phyloP scores from a whole-genome alignment of 2,888 invertebrate species.

The Caenorhabditis afra region DNA sequence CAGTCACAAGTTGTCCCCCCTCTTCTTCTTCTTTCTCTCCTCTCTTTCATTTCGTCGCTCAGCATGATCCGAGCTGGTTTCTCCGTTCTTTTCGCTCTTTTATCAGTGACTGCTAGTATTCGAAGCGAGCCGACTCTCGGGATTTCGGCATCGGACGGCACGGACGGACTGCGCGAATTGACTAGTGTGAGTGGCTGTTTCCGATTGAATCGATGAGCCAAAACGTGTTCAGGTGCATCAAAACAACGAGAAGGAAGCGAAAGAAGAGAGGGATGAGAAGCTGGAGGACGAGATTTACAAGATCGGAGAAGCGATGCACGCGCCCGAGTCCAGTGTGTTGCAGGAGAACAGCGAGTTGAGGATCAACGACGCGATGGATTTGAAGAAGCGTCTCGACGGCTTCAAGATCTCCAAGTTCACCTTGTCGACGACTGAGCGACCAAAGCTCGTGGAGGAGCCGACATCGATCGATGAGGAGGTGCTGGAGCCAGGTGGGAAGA shows the following conservation, averaged over 20 bases:
- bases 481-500: constrained; percentile 14
- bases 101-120: background rate
- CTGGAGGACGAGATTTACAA: constrained; percentile 23
- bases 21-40: constrained; percentile 1
- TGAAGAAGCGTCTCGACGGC: constrained; percentile 19
- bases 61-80: constrained; percentile 17
- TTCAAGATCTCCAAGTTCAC: constrained; percentile 2
- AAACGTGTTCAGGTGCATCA: constrained; percentile 6
- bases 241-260: background rate
- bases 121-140: background rate
- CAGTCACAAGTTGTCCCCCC: constrained; percentile 33
- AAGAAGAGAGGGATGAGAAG: constrained; percentile 20
- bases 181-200: background rate
- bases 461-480: constrained; percentile 7
- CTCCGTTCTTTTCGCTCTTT: constrained; percentile 2
- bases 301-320: constrained; percentile 16
- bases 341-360: constrained; percentile 11
- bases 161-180: background rate
- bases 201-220: background rate
- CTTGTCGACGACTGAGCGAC: background rate
- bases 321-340: background rate
- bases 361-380: constrained; percentile 33
- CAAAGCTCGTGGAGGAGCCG: background rate
- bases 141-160: background rate
- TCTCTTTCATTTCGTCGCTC: background rate